Conservation (phyloP, 2,888 invertebrate genomes). For the Tetropium fuscum region DNA sequence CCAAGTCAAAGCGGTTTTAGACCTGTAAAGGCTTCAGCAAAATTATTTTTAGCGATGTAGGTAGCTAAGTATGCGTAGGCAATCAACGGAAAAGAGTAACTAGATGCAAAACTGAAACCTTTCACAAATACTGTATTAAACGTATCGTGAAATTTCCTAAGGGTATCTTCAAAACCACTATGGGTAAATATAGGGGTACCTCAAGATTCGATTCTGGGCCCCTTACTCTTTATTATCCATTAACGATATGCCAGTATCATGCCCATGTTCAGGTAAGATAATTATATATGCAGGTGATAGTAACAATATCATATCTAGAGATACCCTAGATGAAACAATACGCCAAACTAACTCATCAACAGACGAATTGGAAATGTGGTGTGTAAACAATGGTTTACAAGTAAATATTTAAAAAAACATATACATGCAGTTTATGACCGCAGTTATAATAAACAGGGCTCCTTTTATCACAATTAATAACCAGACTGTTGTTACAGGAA, state of each 20-base stretch:
- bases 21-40: no score
- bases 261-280: neutral
- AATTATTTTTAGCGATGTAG: no score
- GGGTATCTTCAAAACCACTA: no score
- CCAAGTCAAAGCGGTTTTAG: no score
- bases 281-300: neutral
- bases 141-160: no score
- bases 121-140: no score
- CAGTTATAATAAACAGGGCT: neutral
- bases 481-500: no score
- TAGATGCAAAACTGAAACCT: no score
- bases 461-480: neutral
- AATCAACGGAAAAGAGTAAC: no score
- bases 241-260: neutral
- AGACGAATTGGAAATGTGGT: neutral
- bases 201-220: neutral
- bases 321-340: neutral
- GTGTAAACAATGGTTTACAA: neutral
- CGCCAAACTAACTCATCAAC: neutral
- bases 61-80: no score
- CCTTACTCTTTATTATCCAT: neutral
- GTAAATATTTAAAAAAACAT: neutral
- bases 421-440: neutral
- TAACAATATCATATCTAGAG: neutral
- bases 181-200: neutral